Evolutionary conservation across 2,797 vertebrate species (phyloP).

Genomic region (Acanthis flammea): DNA sequence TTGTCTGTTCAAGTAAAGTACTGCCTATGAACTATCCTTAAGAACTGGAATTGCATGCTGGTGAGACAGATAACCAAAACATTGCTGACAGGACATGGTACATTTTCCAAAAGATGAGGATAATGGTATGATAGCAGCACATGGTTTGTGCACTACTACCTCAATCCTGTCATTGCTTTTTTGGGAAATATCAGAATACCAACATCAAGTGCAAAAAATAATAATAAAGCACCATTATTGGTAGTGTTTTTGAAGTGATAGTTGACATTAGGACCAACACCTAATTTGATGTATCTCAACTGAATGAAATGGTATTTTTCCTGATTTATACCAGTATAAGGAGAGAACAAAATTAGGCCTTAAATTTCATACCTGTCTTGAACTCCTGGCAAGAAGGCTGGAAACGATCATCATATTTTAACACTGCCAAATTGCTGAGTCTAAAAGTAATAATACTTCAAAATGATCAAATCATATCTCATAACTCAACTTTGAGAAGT

Average conservation of each 20-base stretch:
- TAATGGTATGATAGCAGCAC: neutral
- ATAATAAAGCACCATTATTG: neutral
- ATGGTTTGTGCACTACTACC: neutral
- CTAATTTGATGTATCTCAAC: neutral
- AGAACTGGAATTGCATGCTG: neutral
- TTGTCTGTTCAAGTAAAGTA: neutral
- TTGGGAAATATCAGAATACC: neutral
- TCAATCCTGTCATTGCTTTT: neutral
- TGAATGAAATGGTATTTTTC: neutral
- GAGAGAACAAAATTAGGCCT: neutral
- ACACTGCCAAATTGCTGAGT: neutral
- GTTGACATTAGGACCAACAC: neutral
- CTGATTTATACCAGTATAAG: neutral
- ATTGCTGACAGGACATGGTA: neutral
- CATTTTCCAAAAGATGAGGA: neutral
- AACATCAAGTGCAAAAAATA: neutral
- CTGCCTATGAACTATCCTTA: neutral
- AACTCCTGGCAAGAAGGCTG: neutral
- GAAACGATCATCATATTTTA: slow-evolving; percentile 1
- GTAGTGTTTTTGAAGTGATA: neutral
- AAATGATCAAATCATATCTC: neutral
- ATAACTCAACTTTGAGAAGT: neutral
- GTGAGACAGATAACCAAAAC: neutral
- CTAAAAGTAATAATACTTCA: neutral
- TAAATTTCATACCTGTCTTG: slow-evolving; percentile 32